Evolutionary conservation across 2,888 invertebrate species (phyloP).

Genomic region (Thymelicus sylvestris): DNA sequence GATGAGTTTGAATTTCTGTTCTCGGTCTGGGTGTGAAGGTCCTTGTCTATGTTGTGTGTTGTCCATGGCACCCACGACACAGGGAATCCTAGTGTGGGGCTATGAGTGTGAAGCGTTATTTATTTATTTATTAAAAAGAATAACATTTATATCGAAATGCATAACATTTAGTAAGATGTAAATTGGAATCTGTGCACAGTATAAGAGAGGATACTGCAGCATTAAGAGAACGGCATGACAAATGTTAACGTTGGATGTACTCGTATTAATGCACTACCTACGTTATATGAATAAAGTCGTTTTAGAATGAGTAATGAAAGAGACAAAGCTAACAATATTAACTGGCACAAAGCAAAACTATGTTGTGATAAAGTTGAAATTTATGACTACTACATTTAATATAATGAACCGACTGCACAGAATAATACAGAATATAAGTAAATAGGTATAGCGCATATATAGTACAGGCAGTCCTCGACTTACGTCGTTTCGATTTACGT

Average conservation of each 20-base stretch:
- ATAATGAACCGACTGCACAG: neutral
- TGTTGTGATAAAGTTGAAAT: conserved; percentile 18
- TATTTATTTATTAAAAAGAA: too few species aligned
- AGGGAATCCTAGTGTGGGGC: too few species aligned
- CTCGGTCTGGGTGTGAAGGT: too few species aligned
- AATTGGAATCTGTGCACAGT: neutral
- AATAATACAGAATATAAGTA: neutral
- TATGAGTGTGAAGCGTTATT: too few species aligned
- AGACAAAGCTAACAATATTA: conserved; percentile 14
- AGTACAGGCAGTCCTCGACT: too few species aligned
- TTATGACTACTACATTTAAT: conserved; percentile 10
- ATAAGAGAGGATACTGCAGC: conserved; percentile 7
- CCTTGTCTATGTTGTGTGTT: too few species aligned
- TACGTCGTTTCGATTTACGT: too few species aligned
- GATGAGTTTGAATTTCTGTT: too few species aligned
- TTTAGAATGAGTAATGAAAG: conserved; percentile 26
- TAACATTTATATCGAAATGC: too few species aligned
- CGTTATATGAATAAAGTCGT: conserved; percentile 12
- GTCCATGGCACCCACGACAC: too few species aligned
- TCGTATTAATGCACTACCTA: conserved; percentile 17
- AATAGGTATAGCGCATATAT: too few species aligned
- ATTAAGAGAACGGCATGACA: neutral
- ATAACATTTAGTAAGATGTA: too few species aligned
- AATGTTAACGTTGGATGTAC: conserved; percentile 12
- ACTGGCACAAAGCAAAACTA: conserved; percentile 17